Evolutionary conservation across 2,888 invertebrate genomes (phyloP).

Genomic region (Onchidella celtica): DNA sequence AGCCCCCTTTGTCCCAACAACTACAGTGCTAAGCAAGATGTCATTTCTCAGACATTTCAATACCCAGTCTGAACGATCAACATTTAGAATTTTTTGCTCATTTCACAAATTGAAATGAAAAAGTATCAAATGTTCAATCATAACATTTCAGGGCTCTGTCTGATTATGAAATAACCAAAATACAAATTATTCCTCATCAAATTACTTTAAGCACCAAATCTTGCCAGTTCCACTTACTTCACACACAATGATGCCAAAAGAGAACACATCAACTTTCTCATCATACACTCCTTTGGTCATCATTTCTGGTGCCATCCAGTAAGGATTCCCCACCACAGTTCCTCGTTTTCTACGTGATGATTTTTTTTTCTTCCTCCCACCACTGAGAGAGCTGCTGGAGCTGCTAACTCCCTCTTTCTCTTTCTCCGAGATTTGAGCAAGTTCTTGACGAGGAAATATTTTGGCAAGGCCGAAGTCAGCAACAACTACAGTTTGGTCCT

Average conservation of each 20-base stretch:
- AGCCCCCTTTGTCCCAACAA: no score
- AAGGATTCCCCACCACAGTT: slow-evolving; percentile 97
- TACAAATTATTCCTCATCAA: no score
- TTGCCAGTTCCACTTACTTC: slow-evolving; percentile 85
- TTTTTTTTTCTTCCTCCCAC: slow-evolving; percentile 74
- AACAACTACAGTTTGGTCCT: slow-evolving; percentile 94
- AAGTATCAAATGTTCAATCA: no score
- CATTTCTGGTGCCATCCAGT: slow-evolving; percentile 99
- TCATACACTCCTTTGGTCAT: slow-evolving; percentile 97
- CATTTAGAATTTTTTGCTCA: no score
- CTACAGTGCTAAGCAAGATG: no score
- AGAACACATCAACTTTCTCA: slow-evolving; percentile 97
- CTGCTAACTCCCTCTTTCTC: not conserved
- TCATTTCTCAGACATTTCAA: no score
- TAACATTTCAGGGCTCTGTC: no score
- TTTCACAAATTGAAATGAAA: no score
- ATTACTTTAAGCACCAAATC: no score
- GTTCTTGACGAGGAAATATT: slow-evolving; percentile 74
- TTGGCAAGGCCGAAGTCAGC: slow-evolving; percentile 97
- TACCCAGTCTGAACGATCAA: no score
- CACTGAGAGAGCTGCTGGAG: not conserved
- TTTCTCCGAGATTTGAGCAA: slow-evolving; percentile 41
- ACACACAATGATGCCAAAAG: slow-evolving; percentile 96
- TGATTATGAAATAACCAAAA: no score
- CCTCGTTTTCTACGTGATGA: slow-evolving; percentile 91